Conservation (phyloP, 2,888 invertebrate genomes). For the Drosophila emarginata region DNA sequence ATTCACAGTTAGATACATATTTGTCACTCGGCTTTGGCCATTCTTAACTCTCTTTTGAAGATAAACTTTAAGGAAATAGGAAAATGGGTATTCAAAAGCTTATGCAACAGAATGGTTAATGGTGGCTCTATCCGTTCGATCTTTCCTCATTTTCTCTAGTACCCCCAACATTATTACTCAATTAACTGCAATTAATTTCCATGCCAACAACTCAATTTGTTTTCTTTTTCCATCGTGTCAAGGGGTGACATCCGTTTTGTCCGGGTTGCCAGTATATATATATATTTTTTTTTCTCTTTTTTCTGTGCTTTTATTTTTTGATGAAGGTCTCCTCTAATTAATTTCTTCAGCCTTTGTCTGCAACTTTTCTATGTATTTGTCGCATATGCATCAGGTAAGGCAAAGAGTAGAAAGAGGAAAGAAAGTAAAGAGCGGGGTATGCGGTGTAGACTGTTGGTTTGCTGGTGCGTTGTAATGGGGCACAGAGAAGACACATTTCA, state of each 20-base stretch:
- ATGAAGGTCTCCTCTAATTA: slow-evolving; percentile 53
- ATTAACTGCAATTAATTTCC: slow-evolving; percentile 62
- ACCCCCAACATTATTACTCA: slow-evolving; percentile 34
- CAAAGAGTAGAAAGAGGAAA: not conserved
- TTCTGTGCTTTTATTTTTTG: not conserved
- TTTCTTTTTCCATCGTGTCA: slow-evolving; percentile 26
- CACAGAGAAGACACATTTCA: slow-evolving; percentile 37
- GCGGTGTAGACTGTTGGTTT: too few relatives aligned
- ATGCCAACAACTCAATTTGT: slow-evolving; percentile 65
- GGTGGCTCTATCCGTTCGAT: slow-evolving; percentile 48
- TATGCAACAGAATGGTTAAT: slow-evolving; percentile 46
- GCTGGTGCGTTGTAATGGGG: slow-evolving; percentile 19
- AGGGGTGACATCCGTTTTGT: slow-evolving; percentile 32
- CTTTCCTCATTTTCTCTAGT: not conserved
- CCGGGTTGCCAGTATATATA: not conserved
- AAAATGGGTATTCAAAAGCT: not conserved
- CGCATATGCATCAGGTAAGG: slow-evolving; percentile 22
- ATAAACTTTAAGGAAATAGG: not conserved
- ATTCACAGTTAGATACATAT: not conserved
- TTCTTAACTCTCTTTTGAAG: not conserved
- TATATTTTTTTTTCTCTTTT: not conserved
- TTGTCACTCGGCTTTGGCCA: not conserved
- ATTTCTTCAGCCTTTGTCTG: slow-evolving; percentile 54
- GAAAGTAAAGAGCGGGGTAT: not conserved
- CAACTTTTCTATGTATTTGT: slow-evolving; percentile 22